A percentile compares a stretch with the other conserved stretches of the same genome.
phyloP scores from a whole-genome alignment of 2,888 invertebrate species.

The Catocala sponsa region DNA sequence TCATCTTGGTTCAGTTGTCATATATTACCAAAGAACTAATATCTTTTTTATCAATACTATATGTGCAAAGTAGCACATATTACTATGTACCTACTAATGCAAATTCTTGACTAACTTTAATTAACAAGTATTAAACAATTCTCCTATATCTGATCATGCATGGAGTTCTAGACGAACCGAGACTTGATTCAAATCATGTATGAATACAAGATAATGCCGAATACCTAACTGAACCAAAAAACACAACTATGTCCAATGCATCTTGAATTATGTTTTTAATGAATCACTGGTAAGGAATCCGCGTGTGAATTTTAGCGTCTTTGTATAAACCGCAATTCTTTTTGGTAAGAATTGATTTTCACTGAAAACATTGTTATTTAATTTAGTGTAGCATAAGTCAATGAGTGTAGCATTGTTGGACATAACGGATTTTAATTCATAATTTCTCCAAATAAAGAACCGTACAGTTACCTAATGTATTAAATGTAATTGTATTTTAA shows the following conservation, averaged over 20 bases:
- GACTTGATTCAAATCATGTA: too few relatives aligned
- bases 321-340: conserved; percentile 36
- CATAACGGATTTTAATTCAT: conserved; percentile 6
- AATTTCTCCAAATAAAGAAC: conserved; percentile 1
- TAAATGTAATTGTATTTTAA: too few relatives aligned
- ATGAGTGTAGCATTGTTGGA: conserved; percentile 10
- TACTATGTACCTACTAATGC: too few relatives aligned
- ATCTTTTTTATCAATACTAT: too few relatives aligned
- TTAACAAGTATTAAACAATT: too few relatives aligned
- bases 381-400: conserved; percentile 13
- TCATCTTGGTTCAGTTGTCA: too few relatives aligned
- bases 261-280: conserved; percentile 26
- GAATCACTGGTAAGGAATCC: conserved; percentile 38
- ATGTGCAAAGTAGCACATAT: too few relatives aligned
- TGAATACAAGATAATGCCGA: neutral
- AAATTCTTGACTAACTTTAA: too few relatives aligned
- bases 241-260: conserved; percentile 26
- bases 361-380: conserved; percentile 20
- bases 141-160: too few relatives aligned
- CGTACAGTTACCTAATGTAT: too few relatives aligned
- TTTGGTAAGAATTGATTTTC: conserved; percentile 29
- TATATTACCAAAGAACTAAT: too few relatives aligned
- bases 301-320: conserved; percentile 38
- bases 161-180: too few relatives aligned
- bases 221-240: conserved; percentile 22